Conservation (phyloP, 2,797 vertebrate genomes). For the Hapalemur alaotrensis region DNA sequence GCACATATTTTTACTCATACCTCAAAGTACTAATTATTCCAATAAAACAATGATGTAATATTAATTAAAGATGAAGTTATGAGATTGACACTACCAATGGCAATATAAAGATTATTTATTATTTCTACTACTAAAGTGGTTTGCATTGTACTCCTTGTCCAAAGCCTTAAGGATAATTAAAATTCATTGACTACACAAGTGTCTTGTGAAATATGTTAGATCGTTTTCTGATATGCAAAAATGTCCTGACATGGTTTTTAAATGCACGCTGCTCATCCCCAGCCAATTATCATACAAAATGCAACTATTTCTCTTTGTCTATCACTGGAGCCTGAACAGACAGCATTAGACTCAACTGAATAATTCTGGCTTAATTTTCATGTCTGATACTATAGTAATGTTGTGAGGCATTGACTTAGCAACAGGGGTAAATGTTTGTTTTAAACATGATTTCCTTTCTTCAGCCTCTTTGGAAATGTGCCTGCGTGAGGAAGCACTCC, state of each 20-base stretch:
- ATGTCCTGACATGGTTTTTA: conserved; percentile 44
- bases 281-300: conserved; percentile 55
- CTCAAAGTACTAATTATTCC: conserved; percentile 15
- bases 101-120: conserved; percentile 33
- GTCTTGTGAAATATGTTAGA: conserved; percentile 69
- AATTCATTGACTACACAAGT: conserved; percentile 62
- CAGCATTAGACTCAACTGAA: conserved; percentile 23
- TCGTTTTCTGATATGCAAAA: conserved; percentile 71
- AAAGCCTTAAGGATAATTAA: conserved; percentile 56
- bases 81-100: background rate
- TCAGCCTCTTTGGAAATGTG: conserved; percentile 54
- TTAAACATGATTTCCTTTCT: conserved; percentile 56
- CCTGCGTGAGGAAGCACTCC: conserved; percentile 10
- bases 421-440: conserved; percentile 63
- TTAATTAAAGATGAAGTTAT: conserved; percentile 40
- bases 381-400: conserved; percentile 58
- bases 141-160: conserved; percentile 16
- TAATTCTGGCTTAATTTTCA: conserved; percentile 65
- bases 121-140: background rate
- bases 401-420: conserved; percentile 60
- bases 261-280: conserved; percentile 1
- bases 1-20: background rate
- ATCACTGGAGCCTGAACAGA: conserved; percentile 47
- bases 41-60: conserved; percentile 44
- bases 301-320: conserved; percentile 55